These are phyloP conservation scores for Gavialis gangeticus DNA, from an alignment of 2,113 vertebrate species.

Conservation along the genomic window DNA sequence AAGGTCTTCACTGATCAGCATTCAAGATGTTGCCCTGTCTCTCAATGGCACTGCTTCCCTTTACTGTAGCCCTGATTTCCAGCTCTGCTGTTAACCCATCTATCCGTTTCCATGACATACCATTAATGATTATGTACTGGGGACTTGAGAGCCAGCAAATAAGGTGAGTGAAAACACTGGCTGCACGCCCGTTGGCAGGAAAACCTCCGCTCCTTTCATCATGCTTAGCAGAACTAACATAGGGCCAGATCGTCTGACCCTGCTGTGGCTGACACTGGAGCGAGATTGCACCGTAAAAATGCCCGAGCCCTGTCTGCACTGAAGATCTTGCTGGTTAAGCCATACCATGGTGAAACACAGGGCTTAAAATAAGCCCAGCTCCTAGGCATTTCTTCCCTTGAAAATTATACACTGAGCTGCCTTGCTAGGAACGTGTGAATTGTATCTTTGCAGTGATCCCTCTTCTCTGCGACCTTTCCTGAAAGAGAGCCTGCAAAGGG, in stretches of 20 bases:
- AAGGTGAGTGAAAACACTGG: background rate
- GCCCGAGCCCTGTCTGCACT: background rate
- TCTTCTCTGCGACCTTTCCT: background rate
- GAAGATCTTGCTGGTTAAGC: background rate
- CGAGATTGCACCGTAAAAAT: background rate
- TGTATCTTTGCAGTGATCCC: background rate
- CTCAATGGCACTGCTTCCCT: background rate
- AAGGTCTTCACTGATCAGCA: background rate
- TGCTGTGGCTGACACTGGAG: background rate
- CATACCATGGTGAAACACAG: background rate
- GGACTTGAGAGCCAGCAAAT: background rate
- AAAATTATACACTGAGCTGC: background rate
- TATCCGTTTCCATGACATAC: background rate
- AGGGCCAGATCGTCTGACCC: background rate
- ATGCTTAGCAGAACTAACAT: background rate
- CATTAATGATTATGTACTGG: background rate
- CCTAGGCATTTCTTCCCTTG: background rate
- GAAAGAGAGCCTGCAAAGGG: background rate
- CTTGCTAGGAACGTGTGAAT: background rate
- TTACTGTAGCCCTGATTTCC: background rate
- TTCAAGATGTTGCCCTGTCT: background rate
- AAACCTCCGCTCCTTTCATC: background rate
- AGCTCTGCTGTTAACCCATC: background rate
- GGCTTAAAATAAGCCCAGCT: background rate
- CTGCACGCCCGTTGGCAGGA: rapidly evolving